Evolutionary conservation across 1,140 invertebrate species (phyloP), one percentile per base, ranked within the genome.

Genomic region (Hyles vespertilio): DNA sequence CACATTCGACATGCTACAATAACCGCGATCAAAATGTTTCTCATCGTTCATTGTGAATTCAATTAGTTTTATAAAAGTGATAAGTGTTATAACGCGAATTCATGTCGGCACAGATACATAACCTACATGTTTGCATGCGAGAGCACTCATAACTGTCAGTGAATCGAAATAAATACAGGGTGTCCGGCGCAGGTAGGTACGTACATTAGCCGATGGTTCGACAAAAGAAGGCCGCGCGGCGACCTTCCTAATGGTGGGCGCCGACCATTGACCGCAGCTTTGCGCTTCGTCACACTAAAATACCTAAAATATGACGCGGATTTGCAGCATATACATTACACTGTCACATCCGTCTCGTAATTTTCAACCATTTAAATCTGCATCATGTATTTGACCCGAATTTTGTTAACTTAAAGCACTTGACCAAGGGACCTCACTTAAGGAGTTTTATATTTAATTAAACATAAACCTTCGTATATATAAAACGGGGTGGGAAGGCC

Each of bases 211-310:
- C 52, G 61, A 62, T 79, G 74, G 68, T 71, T 70, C 66, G 69
- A 47, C 69, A 70, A 80, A 86, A 86, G 85, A 88, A 88, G 85
- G 85, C 77, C 85, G 81, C 72, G 63, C 71, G 68, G 72, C 80
- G 85, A 87, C 85, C 85, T 88, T 88, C 85, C 79, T 66, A 84
- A 82, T 74, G 72, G 62, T 79, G 61, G 75, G 58, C 73, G 69
- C 69, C 83, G 85, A 81, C 66, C 85, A 70, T 78, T 78, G 76
- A 84, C 68, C 79, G 79, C 56, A 45, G 56, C 56, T 61, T 60
- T 56, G 56, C 59, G 58, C 53, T 57, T 64, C 59, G 62, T 61
- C 59, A 59, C 59, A 65, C 67, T 46, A 52, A 55, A 51, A 51
- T 61, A 51, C 40, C 45, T 49, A 58, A 69, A 69, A 58, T 47